phyloP scores from a whole-genome alignment of 2,797 vertebrate species.

The Periophthalmus magnuspinnatus region DNA sequence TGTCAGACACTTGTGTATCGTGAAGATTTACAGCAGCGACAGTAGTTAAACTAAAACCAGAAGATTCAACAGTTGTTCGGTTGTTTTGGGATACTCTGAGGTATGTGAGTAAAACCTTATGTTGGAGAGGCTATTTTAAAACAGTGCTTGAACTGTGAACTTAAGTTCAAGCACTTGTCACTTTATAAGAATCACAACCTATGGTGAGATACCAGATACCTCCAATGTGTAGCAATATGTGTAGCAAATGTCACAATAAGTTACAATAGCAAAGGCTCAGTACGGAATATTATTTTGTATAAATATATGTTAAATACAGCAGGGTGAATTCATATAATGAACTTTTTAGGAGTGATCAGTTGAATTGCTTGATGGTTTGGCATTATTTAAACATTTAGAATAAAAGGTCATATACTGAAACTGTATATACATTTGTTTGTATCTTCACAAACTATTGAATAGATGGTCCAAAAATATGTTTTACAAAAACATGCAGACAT shows the following conservation, averaged over 20 bases:
- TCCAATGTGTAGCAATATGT: not conserved
- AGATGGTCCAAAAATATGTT: not conserved
- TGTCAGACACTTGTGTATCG: slow-evolving; percentile 22
- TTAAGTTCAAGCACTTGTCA: too few species aligned
- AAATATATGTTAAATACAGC: too few species aligned
- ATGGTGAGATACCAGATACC: not conserved
- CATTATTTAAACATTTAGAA: not conserved
- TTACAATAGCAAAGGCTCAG: not conserved
- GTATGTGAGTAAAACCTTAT: slow-evolving; percentile 1
- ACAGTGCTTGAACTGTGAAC: slow-evolving; percentile 14
- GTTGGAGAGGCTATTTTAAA: not conserved
- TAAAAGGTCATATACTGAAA: not conserved
- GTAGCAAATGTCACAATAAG: too few species aligned
- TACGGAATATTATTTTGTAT: not conserved
- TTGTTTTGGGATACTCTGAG: slow-evolving; percentile 5
- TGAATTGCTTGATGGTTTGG: not conserved
- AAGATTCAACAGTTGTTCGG: slow-evolving; percentile 14
- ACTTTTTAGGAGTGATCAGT: too few species aligned
- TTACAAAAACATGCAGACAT: not conserved
- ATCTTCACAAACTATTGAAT: not conserved
- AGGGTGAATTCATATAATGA: too few species aligned
- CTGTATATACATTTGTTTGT: not conserved
- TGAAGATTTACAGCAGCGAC: slow-evolving; percentile 24
- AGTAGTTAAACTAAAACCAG: slow-evolving; percentile 20
- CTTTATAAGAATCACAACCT: slow-evolving; percentile 1